Base-by-base conservation (phyloP, 2,888 invertebrate species). In the Lithodes maja region DNA sequence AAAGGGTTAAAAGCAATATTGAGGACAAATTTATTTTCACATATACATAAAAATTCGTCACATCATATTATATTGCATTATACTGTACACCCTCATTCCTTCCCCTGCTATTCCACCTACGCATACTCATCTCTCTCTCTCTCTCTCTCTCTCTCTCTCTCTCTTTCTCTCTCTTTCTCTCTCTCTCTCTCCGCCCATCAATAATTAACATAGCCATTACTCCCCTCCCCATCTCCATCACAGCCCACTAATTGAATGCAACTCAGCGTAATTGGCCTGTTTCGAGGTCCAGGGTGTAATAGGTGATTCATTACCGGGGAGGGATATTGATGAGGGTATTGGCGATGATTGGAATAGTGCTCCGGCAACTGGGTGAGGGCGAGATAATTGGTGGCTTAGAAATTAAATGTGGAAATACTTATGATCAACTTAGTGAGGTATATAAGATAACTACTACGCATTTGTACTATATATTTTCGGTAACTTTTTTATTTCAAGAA, bases 161-260 rank as follows among this genome's bases (percentile, higher is more conserved):
- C 3, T 55, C 3, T 9, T 9, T 9, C 55, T 55, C 9, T 61
- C 61, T 12, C 1, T 61, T 1, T 12, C 61, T 12, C 5, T n/a
- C 12, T n/a, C 71, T n/a, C n/a, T 71, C n/a, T n/a, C n/a, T n/a
- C 71, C 12, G 3, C 12, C 71, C 71, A 86, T 86, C 75, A 86
- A 86, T 86, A 86, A 86, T 86, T 82, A 82, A 79, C 61, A 82
- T 75, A 53, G 61, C 86, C 80, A 82, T 86, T 86, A 86, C 50
- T 61, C 74, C 74, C 53, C 75, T 33, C 61, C 33, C 50, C 84
- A 49, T 68, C 84, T 17, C 75, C 61, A 86, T 80, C 75, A 82
- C 54, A 75, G 49, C 2, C 2, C 9, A 74, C 82, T 86, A 86
- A 86, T 86, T 86, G 82, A 86, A 86, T 75, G 86, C 82, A 86